Evolutionary conservation across 1,140 invertebrate species (phyloP).

Genomic region (Anadara kagoshimensis): DNA sequence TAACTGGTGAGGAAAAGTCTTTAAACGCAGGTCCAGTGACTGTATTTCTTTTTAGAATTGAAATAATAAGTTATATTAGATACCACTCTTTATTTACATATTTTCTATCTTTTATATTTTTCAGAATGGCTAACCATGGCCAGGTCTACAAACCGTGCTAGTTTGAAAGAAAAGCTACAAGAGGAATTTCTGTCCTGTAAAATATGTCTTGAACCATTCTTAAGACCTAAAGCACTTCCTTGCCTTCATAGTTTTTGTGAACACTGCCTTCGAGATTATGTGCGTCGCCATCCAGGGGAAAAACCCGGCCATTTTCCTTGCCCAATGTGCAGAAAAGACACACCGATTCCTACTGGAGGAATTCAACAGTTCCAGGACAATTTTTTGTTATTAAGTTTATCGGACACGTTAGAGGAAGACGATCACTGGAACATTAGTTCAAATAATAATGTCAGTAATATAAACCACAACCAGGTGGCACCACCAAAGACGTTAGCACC

Average conservation of each 20-base stretch:
- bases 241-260: slow-evolving; percentile 96
- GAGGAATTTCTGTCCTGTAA: slow-evolving; percentile 73
- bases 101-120: slow-evolving; percentile 25
- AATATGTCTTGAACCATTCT: slow-evolving; percentile 69
- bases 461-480: slow-evolving; percentile 39
- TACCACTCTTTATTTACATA: too few relatives aligned
- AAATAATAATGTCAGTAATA: slow-evolving; percentile 22
- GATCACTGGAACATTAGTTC: slow-evolving; percentile 39
- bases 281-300: slow-evolving; percentile 60
- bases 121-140: slow-evolving; percentile 72
- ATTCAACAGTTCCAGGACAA: slow-evolving; percentile 69
- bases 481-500: slow-evolving; percentile 62
- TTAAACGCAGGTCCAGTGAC: too few relatives aligned
- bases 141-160: slow-evolving; percentile 47
- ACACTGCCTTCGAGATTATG: slow-evolving; percentile 80
- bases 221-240: slow-evolving; percentile 85
- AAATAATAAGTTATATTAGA: too few relatives aligned
- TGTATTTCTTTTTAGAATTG: too few relatives aligned
- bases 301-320: slow-evolving; percentile 67
- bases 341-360: slow-evolving; percentile 60
- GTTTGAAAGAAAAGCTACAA: slow-evolving; percentile 66
- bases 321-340: slow-evolving; percentile 71
- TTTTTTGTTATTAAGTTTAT: slow-evolving; percentile 65
- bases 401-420: slow-evolving; percentile 65
- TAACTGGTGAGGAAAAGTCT: too few relatives aligned